Evolutionary conservation across 2,888 invertebrate species (phyloP), one percentile per base, ranked within the genome.

Genomic region (Chloroclysta siterata): DNA sequence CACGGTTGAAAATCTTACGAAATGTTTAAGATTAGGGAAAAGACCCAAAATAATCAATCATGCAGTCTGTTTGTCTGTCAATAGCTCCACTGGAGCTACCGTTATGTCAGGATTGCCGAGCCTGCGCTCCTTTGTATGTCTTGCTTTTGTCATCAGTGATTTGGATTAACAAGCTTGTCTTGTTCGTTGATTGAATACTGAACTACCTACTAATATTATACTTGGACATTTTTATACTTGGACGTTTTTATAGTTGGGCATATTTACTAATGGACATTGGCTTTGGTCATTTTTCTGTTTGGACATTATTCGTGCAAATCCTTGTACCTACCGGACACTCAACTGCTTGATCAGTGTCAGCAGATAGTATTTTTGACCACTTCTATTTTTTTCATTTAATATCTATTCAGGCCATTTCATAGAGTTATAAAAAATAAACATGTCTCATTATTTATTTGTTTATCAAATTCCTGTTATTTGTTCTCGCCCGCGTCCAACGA

Each of bases 391-490:
- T 33, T 33, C 33, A 33, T 6, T 33, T 1, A 7, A 5, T 6
- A 33, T 8, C 33, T 33, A 33, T 39, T 10, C 11, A 11, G 44
- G 29, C 17, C 61, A 59, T 53, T 59, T 41, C 33, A 54, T 47
- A 33, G 11, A 11, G 36, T 39, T 39, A n/a, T 8, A 8, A 39
- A 39, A 39, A 39, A 36, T 10, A 10, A 39, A 39, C 11, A 39
- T 11, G 36, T 63, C 42, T 60, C 53, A 61, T 41, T 74, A 70
- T 78, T 80, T 83, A 80, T 82, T 83, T 83, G 73, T 75, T 72
- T 76, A 76, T 71, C 68, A 71, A 74, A 73, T 71, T 71, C 66
- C 72, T 59, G 65, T 65, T 81, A 80, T 85, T 87, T 81, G 80
- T 72, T 82, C 78, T 53, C 63, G 63, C 53, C 63, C 64, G 59